Base-by-base conservation (phyloP, 2,888 invertebrate genomes). In the Sisyra nigra region DNA sequence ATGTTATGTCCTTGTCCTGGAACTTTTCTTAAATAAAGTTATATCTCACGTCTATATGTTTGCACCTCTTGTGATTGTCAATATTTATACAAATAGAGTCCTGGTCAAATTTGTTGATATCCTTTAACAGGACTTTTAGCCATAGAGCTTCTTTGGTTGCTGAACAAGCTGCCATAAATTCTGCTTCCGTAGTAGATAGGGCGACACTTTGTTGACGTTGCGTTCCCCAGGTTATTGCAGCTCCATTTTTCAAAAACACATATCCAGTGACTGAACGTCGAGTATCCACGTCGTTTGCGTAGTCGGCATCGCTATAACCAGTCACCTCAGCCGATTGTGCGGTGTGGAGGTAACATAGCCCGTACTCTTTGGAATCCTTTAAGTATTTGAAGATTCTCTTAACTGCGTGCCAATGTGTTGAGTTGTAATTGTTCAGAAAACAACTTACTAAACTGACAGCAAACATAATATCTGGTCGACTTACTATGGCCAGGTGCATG, bases 221-320 rank as follows among this genome's bases (percentile, higher is more conserved):
- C 15, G 39, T 45, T 1, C 33, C 43, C 48, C 48, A 49, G 1
- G 50, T 44, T 3, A 51, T 40, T 7, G 47, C 29, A n/a, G 46
- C 48, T 19, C 41, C 37, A 18, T 44, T 42, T 15, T 48, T 32
- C 2, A 46, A 8, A 13, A 46, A 47, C 1, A 46, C 43, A 13
- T 48, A 49, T 1, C 47, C 49, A 7, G 51, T 47, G 10, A 38
- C 47, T 3, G 45, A 48, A 30, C 46, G 32, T 37, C 48, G 39
- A 3, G 48, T 49, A 10, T 46, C 47, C 2, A 44, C 8, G 45
- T 48, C 47, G 7, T 41, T 43, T 14, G 48, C 47, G 11, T 44
- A 51, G 15, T 50, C 48, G 19, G 48, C 45, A 42, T 51, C 48
- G 8, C 44, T 47, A 44, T 48, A 49, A 2, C 44, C 49, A 6